Conservation (phyloP, 2,888 invertebrate genomes). For the Panorpa germanica region DNA sequence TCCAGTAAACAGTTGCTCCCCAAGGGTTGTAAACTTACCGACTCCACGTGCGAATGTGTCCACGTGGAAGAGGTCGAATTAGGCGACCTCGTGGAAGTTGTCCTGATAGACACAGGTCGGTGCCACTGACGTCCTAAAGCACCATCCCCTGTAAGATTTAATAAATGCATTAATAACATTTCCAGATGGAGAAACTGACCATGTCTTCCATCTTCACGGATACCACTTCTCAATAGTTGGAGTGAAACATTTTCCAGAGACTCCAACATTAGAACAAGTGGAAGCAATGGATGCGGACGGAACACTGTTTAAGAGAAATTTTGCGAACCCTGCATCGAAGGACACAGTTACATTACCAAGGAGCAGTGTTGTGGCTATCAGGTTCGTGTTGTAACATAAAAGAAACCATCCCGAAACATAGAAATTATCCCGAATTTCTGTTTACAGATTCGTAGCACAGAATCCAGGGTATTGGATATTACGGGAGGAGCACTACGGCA, state of each 20-base stretch:
- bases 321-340: constrained; percentile 40
- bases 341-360: constrained; percentile 57
- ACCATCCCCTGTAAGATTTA: constrained; percentile 1
- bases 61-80: constrained; percentile 48
- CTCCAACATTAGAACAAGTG: constrained; percentile 30
- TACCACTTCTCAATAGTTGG: constrained; percentile 52
- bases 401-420: too few relatives aligned
- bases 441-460: constrained; percentile 50
- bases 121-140: constrained; percentile 1
- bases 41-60: constrained; percentile 46
- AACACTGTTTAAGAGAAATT: constrained; percentile 33
- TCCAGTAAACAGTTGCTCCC: constrained; percentile 17
- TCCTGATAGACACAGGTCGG: constrained; percentile 58
- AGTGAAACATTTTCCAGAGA: constrained; percentile 29
- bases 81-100: constrained; percentile 49
- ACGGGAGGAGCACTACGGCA: constrained; percentile 52
- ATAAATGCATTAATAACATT: constrained; percentile 13
- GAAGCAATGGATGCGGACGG: constrained; percentile 36
- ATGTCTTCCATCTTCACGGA: constrained; percentile 60
- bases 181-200: constrained; percentile 40
- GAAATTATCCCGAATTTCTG: too few relatives aligned
- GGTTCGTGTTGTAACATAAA: too few relatives aligned
- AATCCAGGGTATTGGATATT: constrained; percentile 72
- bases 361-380: constrained; percentile 45
- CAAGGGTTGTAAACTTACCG: constrained; percentile 19